phyloP scores from a whole-genome alignment of 2,888 invertebrate genomes.

The Thymelicus lineola region DNA sequence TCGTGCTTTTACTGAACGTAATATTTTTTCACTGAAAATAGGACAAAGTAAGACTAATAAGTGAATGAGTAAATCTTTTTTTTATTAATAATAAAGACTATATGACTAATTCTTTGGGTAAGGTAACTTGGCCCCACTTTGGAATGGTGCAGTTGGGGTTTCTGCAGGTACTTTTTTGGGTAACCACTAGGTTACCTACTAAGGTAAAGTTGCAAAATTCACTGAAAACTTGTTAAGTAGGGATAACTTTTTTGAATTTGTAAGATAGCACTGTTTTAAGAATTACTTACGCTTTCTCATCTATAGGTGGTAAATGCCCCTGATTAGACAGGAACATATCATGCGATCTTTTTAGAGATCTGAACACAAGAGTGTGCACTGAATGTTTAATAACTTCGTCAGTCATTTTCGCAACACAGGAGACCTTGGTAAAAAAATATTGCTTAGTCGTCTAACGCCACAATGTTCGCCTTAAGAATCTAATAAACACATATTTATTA shows the following conservation, averaged over 20 bases:
- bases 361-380: conserved; percentile 97
- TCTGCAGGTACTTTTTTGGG: too few relatives aligned
- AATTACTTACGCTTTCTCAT: conserved; percentile 92
- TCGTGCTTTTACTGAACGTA: conserved; percentile 90
- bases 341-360: conserved; percentile 98
- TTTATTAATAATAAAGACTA: too few relatives aligned
- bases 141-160: too few relatives aligned
- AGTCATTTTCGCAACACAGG: conserved; percentile 69
- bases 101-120: too few relatives aligned
- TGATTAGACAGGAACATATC: conserved; percentile 98
- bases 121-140: too few relatives aligned
- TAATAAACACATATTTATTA: neutral
- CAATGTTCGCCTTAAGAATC: neutral
- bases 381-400: conserved; percentile 98
- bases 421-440: too few relatives aligned
- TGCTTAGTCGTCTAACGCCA: neutral
- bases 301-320: conserved; percentile 92
- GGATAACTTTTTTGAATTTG: neutral
- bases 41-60: too few relatives aligned
- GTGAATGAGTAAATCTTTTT: too few relatives aligned
- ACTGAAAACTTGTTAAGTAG: conserved; percentile 7
- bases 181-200: too few relatives aligned
- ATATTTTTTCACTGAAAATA: conserved; percentile 88
- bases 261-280: neutral
- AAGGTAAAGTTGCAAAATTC: too few relatives aligned